Percentiles rank a stretch among this genome's conserved stretches.
These are phyloP conservation scores for Nowickia ferox DNA, from an alignment of 2,888 invertebrate genomes.

Conservation along the genomic window DNA sequence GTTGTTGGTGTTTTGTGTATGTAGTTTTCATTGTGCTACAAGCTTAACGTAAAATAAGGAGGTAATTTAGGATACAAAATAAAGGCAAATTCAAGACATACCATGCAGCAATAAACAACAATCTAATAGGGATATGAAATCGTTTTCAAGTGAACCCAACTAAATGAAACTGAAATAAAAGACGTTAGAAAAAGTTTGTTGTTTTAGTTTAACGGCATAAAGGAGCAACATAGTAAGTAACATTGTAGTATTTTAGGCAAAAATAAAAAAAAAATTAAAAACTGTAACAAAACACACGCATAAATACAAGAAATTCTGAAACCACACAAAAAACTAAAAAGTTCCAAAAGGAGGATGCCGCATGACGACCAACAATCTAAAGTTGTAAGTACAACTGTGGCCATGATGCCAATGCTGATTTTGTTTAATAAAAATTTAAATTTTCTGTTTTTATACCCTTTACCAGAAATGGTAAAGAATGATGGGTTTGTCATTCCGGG, in stretches of 20 bases:
- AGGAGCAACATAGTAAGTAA: constrained; percentile 25
- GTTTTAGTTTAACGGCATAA: constrained; percentile 36
- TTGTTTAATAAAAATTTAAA: too few species aligned
- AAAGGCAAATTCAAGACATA: constrained; percentile 16
- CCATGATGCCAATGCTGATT: not conserved
- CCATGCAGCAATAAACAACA: constrained; percentile 43
- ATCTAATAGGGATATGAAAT: constrained; percentile 45
- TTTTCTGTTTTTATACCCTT: too few species aligned
- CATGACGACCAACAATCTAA: constrained; percentile 54
- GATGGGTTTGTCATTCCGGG: too few species aligned
- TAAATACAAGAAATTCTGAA: not conserved
- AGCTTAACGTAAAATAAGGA: constrained; percentile 19
- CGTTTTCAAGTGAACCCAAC: constrained; percentile 39
- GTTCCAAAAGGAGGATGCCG: constrained; percentile 47
- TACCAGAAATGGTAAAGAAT: too few species aligned
- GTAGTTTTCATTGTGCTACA: constrained; percentile 17
- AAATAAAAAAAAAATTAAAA: constrained; percentile 32
- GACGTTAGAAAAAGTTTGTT: constrained; percentile 34
- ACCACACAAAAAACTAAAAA: constrained; percentile 11
- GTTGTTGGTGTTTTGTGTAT: not conserved
- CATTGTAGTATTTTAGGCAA: constrained; percentile 56
- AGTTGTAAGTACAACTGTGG: constrained; percentile 1
- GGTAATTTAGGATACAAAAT: constrained; percentile 4
- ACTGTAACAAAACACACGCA: not conserved
- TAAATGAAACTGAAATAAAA: constrained; percentile 47